phyloP scores from a whole-genome alignment of 2,888 invertebrate species.

The Patella depressa region DNA sequence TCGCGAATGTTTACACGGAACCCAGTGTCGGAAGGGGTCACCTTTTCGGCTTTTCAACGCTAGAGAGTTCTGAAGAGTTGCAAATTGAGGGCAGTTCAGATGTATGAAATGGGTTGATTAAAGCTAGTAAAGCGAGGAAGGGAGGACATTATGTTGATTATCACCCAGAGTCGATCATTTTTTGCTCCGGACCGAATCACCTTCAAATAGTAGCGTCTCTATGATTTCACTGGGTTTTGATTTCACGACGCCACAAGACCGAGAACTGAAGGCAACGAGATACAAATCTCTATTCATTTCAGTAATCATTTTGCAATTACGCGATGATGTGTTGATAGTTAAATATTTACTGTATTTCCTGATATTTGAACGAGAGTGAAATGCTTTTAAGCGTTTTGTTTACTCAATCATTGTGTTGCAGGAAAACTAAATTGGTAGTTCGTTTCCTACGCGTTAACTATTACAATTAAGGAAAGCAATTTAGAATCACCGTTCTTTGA shows the following conservation, averaged over 20 bases:
- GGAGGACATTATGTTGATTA: no score
- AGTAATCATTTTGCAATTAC: constrained; percentile 17
- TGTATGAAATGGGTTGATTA: constrained; percentile 1
- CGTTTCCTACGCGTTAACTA: constrained; percentile 32
- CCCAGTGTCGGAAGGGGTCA: constrained; percentile 13
- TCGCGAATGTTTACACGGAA: constrained; percentile 19
- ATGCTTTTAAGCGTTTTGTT: constrained; percentile 34
- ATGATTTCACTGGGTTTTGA: background rate
- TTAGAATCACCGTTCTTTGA: constrained; percentile 10
- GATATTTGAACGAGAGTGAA: constrained; percentile 25
- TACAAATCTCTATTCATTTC: constrained; percentile 21
- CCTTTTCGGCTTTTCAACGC: constrained; percentile 1
- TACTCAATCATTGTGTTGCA: constrained; percentile 30
- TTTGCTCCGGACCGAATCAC: no score
- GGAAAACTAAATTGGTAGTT: constrained; percentile 36
- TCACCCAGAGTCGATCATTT: no score
- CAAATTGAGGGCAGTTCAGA: constrained; percentile 4
- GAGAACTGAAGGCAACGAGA: background rate
- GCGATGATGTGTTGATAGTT: constrained; percentile 27
- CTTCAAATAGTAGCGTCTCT: no score
- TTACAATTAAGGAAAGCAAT: constrained; percentile 27
- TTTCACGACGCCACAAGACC: constrained; percentile 1
- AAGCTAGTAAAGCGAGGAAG: background rate
- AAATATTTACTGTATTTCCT: constrained; percentile 37
- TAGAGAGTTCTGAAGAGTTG: constrained; percentile 10